Conservation (phyloP, 2,888 invertebrate species). For the Clistopyga incitator region DNA sequence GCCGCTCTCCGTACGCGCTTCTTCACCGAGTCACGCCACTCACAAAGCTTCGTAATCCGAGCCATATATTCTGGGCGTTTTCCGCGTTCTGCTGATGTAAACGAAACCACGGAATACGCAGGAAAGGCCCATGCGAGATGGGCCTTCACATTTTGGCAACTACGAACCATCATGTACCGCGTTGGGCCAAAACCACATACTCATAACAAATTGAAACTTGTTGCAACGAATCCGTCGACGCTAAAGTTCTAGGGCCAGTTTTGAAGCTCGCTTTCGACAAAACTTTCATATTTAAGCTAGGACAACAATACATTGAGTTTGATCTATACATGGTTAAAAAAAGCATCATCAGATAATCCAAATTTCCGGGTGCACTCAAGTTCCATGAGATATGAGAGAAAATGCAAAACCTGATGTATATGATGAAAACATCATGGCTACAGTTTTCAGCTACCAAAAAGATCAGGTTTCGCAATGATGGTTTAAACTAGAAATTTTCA, state of each 20-base stretch:
- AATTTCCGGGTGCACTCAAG: too few species aligned
- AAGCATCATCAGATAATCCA: too few species aligned
- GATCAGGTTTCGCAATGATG: too few species aligned
- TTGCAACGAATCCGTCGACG: slow-evolving; percentile 6
- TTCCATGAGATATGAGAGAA: too few species aligned
- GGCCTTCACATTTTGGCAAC: slow-evolving; percentile 12
- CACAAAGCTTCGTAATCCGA: slow-evolving; percentile 46
- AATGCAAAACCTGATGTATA: too few species aligned
- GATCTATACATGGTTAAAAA: too few species aligned
- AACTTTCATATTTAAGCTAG: neutral
- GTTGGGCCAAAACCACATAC: slow-evolving; percentile 55
- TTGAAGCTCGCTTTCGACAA: slow-evolving; percentile 3
- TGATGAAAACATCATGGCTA: too few species aligned
- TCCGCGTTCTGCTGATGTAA: slow-evolving; percentile 26
- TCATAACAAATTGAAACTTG: slow-evolving; percentile 67
- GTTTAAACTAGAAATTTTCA: too few species aligned
- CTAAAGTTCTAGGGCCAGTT: neutral
- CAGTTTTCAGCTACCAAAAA: too few species aligned
- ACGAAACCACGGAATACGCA: slow-evolving; percentile 15
- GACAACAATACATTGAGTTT: neutral
- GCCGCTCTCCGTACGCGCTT: neutral
- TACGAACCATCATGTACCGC: slow-evolving; percentile 69
- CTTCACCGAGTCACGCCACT: slow-evolving; percentile 26
- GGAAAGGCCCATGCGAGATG: slow-evolving; percentile 1
- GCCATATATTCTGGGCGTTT: slow-evolving; percentile 16